Evolutionary conservation across 2,113 vertebrate genomes (phyloP).

Genomic region (Pseudorhombus dupliciocellatus): DNA sequence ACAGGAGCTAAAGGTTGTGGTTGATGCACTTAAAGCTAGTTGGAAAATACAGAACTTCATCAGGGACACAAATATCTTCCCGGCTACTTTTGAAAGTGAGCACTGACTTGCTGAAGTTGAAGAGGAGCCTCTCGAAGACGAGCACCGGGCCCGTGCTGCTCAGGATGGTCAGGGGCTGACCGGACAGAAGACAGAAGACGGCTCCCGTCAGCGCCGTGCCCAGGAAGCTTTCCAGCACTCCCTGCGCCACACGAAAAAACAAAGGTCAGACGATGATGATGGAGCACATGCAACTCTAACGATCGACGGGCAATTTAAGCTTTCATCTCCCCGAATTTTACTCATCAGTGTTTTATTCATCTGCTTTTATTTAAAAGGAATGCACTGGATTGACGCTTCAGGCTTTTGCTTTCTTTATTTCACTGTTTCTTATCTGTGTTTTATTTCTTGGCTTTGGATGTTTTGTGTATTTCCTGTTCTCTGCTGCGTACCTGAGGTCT

Average conservation of each 20-base stretch:
- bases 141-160: conserved; percentile 98
- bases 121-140: conserved; percentile 95
- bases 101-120: conserved; percentile 95
- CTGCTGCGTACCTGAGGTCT: too few relatives aligned
- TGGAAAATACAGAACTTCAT: conserved; percentile 1
- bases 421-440: too few relatives aligned
- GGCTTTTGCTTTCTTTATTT: too few relatives aligned
- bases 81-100: background rate
- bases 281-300: background rate
- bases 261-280: background rate
- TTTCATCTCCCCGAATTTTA: too few relatives aligned
- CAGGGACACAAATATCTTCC: too few relatives aligned
- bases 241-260: conserved; percentile 74
- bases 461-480: too few relatives aligned
- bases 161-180: conserved; percentile 95
- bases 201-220: conserved; percentile 91
- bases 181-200: conserved; percentile 92
- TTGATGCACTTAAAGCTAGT: background rate
- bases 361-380: too few relatives aligned
- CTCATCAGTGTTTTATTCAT: too few relatives aligned
- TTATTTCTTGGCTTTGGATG: too few relatives aligned
- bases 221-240: conserved; percentile 97
- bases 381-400: too few relatives aligned
- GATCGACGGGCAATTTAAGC: background rate
- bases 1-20: background rate